Conservation (phyloP, 2,888 invertebrate genomes). For the Dryomyza anilis region DNA sequence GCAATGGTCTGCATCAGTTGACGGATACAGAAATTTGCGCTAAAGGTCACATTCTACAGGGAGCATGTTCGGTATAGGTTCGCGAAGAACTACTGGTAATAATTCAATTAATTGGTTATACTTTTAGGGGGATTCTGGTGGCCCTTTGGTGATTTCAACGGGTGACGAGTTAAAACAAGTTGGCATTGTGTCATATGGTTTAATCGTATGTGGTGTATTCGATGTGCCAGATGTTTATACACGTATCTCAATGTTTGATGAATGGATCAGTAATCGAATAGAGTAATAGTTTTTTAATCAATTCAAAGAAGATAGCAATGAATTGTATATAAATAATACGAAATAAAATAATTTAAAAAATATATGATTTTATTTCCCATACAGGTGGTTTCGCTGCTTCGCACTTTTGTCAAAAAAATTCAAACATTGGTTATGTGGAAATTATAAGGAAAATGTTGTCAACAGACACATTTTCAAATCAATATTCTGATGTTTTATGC, state of each 20-base stretch:
- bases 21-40: constrained; percentile 56
- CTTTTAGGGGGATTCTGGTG: constrained; percentile 58
- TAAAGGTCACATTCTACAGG: constrained; percentile 42
- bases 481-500: too few relatives aligned
- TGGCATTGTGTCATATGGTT: constrained; percentile 57
- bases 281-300: too few relatives aligned
- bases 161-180: constrained; percentile 45
- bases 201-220: constrained; percentile 48
- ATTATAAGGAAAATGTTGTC: too few relatives aligned
- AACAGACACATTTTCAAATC: too few relatives aligned
- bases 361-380: too few relatives aligned
- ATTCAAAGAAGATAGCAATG: neutral
- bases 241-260: constrained; percentile 52
- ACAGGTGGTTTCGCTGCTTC: too few relatives aligned
- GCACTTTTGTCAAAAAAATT: too few relatives aligned
- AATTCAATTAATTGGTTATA: neutral
- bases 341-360: neutral
- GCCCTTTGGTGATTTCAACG: constrained; percentile 50
- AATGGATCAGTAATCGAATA: constrained; percentile 48
- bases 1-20: constrained; percentile 47
- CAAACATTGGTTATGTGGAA: too few relatives aligned
- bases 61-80: constrained; percentile 51
- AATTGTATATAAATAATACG: neutral
- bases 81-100: neutral
- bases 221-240: constrained; percentile 57